Evolutionary conservation across 2,113 vertebrate genomes (phyloP), one percentile per base, ranked within the genome.

Genomic region (Nansenia antarctica): DNA sequence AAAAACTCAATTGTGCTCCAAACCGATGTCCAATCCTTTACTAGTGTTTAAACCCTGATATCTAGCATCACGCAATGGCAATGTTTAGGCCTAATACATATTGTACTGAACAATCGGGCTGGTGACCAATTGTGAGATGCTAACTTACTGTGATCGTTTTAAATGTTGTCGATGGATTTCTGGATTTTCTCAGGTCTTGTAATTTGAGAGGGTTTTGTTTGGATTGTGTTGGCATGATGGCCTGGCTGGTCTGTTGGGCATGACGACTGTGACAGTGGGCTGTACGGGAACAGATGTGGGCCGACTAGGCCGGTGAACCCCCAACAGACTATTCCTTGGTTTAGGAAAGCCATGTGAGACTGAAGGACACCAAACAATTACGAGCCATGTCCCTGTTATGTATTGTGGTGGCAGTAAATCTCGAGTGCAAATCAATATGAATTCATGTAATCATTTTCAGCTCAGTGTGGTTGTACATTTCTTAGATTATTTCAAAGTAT

Each of bases 341-440:
- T 61, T 20, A 61, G 22, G 20, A 32, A 34, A 42, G 35, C 35
- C 22, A 24, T 39, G 34, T 35, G 34, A 62, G 35, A 61, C 29
- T 20, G 63, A 65, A 26, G 49, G 2, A 22, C 37, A 22, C 12
- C n/a, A 5, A 34, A 69, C 3, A 11, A 2, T n/a, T 9, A 62
- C 9, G 4, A 35, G 4, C 3, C 27, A 18, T 15, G 11, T 63
- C 75, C 62, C 1, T 20, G n/a, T 39, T 62, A 5, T 58, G 29
- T 58, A 0, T 61, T 67, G 77, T 74, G 31, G 14, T 9, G 31
- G 14, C 12, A 62, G 57, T 69, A 52, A 42, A 69, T 47, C 39
- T 32, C 24, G 34, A 81, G 78, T 84, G 78, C 75, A 89, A n/a
- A 87, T 82, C 80, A 27, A 65, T 77, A 61, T 71, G 27, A 60